Base-by-base conservation (phyloP, 1,140 invertebrate genomes). In the Cryptotermes secundus region DNA sequence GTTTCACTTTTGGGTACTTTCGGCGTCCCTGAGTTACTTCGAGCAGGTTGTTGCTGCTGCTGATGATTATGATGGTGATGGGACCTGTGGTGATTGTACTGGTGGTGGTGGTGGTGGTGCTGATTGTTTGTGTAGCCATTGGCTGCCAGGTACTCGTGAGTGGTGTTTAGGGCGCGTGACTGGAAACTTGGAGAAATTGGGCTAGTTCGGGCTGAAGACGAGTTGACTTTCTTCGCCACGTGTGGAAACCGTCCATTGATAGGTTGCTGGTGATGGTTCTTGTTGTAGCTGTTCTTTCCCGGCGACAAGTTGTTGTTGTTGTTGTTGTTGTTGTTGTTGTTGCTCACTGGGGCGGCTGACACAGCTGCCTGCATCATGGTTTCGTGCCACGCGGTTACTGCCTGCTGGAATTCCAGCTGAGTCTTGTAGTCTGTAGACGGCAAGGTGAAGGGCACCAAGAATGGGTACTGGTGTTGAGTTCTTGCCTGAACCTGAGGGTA, bases 321-420 rank as follows among this genome's bases (percentile, higher is more conserved):
- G 38, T 38, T 81, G n/a, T n/a, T n/a, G n/a, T n/a, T n/a, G n/a
- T 36, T 80, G 83, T 86, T 81, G 53, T 84, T 85, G 38, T 85
- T 42, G 38, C n/a, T 81, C 49, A 38, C 82, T 12, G 83, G 49
- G 81, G 83, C 59, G 34, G 81, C 83, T 22, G 84, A 36, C 22
- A n/a, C 53, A 14, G 45, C 82, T n/a, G 45, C 81, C 84, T 92
- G 91, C 26, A 90, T 88, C 89, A 93, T 90, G 2, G 86, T 86
- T 87, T 94, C 93, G 86, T 94, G 93, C 93, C 93, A 94, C 90
- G 94, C 91, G 0, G 92, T 91, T 83, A 94, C 72, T n/a, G 86
- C 82, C 81, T 87, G 84, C 79, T 87, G 86, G 22, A 86, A 88
- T 87, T 94, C 93, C 85, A 94, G 88, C 34, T 92, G 91, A 87